Conservation (phyloP, 2,888 invertebrate species). For the Sphinx pinastri region DNA sequence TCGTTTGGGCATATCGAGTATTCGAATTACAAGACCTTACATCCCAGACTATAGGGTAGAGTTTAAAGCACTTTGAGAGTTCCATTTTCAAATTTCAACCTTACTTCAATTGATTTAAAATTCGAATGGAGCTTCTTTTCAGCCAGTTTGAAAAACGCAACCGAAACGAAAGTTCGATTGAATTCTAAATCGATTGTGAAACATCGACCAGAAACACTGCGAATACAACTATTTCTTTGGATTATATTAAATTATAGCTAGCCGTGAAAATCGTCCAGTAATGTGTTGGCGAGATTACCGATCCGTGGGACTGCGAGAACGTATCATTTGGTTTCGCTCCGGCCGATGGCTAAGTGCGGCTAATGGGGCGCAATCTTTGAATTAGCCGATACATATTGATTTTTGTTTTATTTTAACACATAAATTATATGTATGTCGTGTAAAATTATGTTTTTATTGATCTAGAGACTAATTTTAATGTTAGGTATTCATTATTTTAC, state of each 20-base stretch:
- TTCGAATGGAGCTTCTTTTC: constrained; percentile 33
- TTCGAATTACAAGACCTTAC: constrained; percentile 39
- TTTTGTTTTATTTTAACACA: constrained; percentile 64
- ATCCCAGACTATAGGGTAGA: constrained; percentile 43
- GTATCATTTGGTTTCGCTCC: constrained; percentile 74
- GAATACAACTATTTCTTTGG: constrained; percentile 81
- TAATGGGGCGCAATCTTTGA: constrained; percentile 78
- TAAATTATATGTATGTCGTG: constrained; percentile 38
- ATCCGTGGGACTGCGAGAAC: constrained; percentile 76
- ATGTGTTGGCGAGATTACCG: constrained; percentile 78
- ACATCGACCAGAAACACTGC: constrained; percentile 50
- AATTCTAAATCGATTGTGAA: constrained; percentile 47
- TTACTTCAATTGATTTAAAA: constrained; percentile 46
- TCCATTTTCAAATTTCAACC: constrained; percentile 56
- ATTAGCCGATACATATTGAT: constrained; percentile 76
- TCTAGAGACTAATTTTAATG: neutral
- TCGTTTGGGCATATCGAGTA: constrained; percentile 62
- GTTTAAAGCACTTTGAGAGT: constrained; percentile 39
- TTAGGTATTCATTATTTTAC: no score
- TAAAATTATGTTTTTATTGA: constrained; percentile 36
- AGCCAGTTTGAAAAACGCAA: constrained; percentile 39
- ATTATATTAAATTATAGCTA: constrained; percentile 83
- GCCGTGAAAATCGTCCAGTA: constrained; percentile 82
- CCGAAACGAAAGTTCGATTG: constrained; percentile 34
- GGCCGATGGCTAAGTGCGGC: constrained; percentile 67